Percentiles rank a stretch among this genome's conserved stretches.
phyloP scores from a whole-genome alignment of 2,797 vertebrate species.

The Eospalax fontanierii region DNA sequence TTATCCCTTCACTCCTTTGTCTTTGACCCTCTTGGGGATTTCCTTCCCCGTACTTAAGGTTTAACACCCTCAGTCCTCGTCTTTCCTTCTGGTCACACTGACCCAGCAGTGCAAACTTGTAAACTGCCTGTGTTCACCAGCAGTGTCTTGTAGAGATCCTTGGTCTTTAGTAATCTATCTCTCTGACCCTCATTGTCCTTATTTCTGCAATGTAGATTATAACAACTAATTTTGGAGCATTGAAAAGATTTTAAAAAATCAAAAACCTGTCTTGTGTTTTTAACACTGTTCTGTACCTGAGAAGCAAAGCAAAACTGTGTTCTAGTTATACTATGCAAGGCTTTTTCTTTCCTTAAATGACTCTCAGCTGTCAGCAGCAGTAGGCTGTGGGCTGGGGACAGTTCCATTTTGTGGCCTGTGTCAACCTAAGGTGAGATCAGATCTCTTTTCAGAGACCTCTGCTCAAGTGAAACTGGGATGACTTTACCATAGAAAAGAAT shows the following conservation, averaged over 20 bases:
- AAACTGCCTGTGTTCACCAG: neutral
- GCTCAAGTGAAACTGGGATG: no score
- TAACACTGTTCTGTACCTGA: no score
- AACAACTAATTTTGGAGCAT: neutral
- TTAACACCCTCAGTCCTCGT: neutral
- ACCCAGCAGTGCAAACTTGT: neutral
- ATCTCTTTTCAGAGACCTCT: no score
- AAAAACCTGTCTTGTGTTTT: no score
- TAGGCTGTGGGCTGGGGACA: neutral
- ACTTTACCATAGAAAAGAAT: no score
- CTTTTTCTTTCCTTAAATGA: conserved; percentile 1
- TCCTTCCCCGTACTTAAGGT: neutral
- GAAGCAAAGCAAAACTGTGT: neutral
- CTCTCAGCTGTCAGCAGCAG: neutral
- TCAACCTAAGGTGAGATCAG: no score
- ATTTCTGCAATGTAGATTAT: conserved; percentile 3
- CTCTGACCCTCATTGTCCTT: neutral
- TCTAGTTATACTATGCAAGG: conserved; percentile 17
- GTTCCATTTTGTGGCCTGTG: no score
- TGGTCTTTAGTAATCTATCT: neutral
- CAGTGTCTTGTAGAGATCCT: neutral
- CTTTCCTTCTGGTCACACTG: neutral
- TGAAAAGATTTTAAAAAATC: neutral
- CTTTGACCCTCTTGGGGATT: neutral
- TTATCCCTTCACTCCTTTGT: neutral